These are phyloP conservation scores for Callyntrura guangdongensis DNA, from an alignment of 2,888 invertebrate genomes.

Conservation along the genomic window DNA sequence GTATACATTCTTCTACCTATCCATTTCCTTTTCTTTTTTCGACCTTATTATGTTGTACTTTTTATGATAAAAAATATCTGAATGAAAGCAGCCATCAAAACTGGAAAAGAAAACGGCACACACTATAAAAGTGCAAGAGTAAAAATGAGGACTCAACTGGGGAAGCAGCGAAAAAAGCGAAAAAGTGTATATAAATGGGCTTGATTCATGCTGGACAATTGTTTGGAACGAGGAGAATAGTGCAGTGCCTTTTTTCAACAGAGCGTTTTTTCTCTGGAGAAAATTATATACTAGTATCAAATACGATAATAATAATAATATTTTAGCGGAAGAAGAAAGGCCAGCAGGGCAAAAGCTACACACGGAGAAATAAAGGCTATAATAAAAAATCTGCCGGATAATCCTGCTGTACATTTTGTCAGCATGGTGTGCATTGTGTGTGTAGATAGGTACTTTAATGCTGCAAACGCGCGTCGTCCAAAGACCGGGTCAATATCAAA, in stretches of 20 bases:
- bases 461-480: background rate
- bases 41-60: background rate
- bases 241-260: background rate
- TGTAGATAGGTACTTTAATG: background rate
- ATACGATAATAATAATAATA: constrained; percentile 50
- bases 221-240: background rate
- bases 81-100: constrained; percentile 15
- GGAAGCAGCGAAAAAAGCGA: background rate
- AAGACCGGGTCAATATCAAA: background rate
- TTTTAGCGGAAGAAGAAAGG: constrained; percentile 33
- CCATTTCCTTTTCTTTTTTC: background rate
- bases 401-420: constrained; percentile 8
- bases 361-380: background rate
- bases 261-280: constrained; percentile 3
- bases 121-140: no score
- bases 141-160: no score
- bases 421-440: no score
- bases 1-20: background rate
- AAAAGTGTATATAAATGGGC: constrained; percentile 21
- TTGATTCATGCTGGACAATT: background rate
- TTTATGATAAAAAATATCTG: background rate
- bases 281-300: constrained; percentile 41
- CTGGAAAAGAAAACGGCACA: background rate
- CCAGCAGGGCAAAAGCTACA: background rate
- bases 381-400: constrained; percentile 30